phyloP scores from a whole-genome alignment of 2,888 invertebrate species.

The Ephialtes manifestator region DNA sequence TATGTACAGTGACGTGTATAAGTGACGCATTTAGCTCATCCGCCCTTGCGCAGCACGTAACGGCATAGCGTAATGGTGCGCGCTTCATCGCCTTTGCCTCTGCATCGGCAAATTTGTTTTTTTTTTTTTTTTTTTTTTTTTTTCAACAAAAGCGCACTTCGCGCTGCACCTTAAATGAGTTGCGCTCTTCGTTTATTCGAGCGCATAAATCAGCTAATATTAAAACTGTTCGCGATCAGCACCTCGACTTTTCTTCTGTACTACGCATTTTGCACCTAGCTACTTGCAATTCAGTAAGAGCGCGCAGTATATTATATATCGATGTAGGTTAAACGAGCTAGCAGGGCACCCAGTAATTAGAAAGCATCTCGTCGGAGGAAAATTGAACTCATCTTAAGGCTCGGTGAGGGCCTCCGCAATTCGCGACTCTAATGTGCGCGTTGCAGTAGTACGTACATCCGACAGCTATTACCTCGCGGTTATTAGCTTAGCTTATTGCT shows the following conservation, averaged over 20 bases:
- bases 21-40: slow-evolving; percentile 21
- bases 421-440: slow-evolving; percentile 23
- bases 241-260: neutral
- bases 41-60: slow-evolving; percentile 11
- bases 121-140: no score
- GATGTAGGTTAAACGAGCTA: slow-evolving; percentile 49
- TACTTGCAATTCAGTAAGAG: neutral
- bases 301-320: slow-evolving; percentile 26
- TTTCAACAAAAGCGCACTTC: neutral
- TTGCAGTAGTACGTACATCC: slow-evolving; percentile 25
- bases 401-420: neutral
- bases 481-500: slow-evolving; percentile 29
- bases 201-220: slow-evolving; percentile 53
- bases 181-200: slow-evolving; percentile 32
- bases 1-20: neutral
- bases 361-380: slow-evolving; percentile 53
- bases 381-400: slow-evolving; percentile 44
- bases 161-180: neutral
- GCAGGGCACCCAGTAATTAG: slow-evolving; percentile 46
- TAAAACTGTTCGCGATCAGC: slow-evolving; percentile 22
- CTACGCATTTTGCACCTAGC: slow-evolving; percentile 35
- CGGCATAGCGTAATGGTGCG: slow-evolving; percentile 39
- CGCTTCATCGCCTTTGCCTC: slow-evolving; percentile 43
- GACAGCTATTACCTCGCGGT: slow-evolving; percentile 35
- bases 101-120: neutral